Base-by-base conservation (phyloP, 1,140 invertebrate species). In the Thaumatotibia leucotreta region DNA sequence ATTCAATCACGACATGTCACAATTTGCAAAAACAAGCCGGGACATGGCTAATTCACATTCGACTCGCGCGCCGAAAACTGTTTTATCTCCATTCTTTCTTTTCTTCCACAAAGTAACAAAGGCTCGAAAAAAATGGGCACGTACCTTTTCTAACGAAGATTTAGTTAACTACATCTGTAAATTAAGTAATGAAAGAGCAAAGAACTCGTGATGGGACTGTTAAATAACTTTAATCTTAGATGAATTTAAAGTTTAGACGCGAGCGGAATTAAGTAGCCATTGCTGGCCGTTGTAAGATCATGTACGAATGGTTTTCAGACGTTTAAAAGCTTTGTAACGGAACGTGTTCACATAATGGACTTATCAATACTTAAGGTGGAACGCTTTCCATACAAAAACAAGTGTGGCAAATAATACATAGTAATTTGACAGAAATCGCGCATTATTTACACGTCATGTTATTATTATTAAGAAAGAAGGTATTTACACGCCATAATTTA, bases 121-220 rank as follows among this genome's bases (percentile, higher is more conserved):
- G 52, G 52, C 52, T 11, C 52, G 10, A 58, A 58, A 58, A 58
- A 58, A 58, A 58, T 58, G 52, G 23, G 27, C 52, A 58, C 52
- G 52, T 58, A 58, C n/a, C 24, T 54, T 58, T 58, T 58, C 52
- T 58, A 58, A 58, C 52, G 52, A 58, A 58, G 52, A 58, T 58
- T 58, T 58, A 58, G 52, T 58, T 58, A 58, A 58, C 29, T 58
- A 58, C 52, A 58, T 58, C 52, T 58, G 52, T 58, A 58, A 58
- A 58, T 58, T 58, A 58, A 58, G 52, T 58, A 58, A 58, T 58
- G 52, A 58, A 58, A 58, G 52, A 58, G 52, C 52, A 58, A 58
- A 58, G 52, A 58, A 14, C 52, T 29, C 52, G 52, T 58, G 52
- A 58, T 58, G 24, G 11, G 52, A 58, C 52, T 58, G 52, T 58